These are phyloP conservation scores for Trachelus iudaicus DNA, from an alignment of 2,888 invertebrate genomes.

Conservation along the genomic window DNA sequence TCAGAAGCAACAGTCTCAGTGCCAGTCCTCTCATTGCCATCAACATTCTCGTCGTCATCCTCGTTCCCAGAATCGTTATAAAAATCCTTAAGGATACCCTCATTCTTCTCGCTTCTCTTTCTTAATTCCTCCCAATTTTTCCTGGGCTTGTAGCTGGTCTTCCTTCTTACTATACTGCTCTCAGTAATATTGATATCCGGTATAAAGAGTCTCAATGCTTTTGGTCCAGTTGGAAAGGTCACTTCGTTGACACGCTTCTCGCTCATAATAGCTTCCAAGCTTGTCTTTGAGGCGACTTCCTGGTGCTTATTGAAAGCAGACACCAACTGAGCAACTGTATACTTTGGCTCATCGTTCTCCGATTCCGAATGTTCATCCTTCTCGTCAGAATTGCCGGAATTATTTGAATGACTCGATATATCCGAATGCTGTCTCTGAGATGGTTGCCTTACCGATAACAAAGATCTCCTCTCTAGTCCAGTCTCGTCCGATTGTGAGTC, in stretches of 20 bases:
- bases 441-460: conserved; percentile 37
- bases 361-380: conserved; percentile 60
- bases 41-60: conserved; percentile 46
- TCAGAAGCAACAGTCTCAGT: not conserved
- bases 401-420: conserved; percentile 55
- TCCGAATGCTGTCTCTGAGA: conserved; percentile 56
- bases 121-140: conserved; percentile 63
- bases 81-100: conserved; percentile 52
- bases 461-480: conserved; percentile 23
- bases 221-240: conserved; percentile 66
- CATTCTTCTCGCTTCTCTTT: conserved; percentile 59
- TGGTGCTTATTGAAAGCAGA: conserved; percentile 67
- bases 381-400: conserved; percentile 57
- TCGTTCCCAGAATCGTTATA: conserved; percentile 59
- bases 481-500: conserved; percentile 54
- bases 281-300: conserved; percentile 65
- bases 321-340: conserved; percentile 66
- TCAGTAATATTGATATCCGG: conserved; percentile 65
- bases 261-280: conserved; percentile 65
- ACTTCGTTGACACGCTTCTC: conserved; percentile 56
- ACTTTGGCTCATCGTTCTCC: conserved; percentile 65
- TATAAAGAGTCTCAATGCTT: conserved; percentile 65
- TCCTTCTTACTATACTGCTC: conserved; percentile 55
- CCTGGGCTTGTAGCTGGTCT: conserved; percentile 62
- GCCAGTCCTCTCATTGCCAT: conserved; percentile 12